Evolutionary conservation across 92 coral and sea anemone genomes (phyloP).

Genomic region (Paramuricea clavata): DNA sequence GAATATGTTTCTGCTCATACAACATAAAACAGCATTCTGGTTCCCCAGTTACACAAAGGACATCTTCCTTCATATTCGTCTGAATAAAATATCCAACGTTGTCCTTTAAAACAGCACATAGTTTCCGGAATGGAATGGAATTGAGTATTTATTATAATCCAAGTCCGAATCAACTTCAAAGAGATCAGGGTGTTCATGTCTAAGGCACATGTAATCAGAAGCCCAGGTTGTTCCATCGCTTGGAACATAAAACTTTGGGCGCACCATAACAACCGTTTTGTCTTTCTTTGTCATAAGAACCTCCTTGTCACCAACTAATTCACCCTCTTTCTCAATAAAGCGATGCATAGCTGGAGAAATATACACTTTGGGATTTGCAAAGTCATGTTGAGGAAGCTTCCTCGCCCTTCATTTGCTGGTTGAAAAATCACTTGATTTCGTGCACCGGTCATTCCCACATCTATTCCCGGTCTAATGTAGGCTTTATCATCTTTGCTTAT

Average conservation of each 20-base stretch:
- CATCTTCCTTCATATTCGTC: no score
- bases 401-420: no score
- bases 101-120: no score
- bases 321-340: not conserved
- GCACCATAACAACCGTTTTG: not conserved
- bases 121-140: no score
- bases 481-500: not conserved
- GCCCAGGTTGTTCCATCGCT: conserved; percentile 16
- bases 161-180: not conserved
- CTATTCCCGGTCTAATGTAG: conserved; percentile 32
- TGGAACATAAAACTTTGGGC: conserved; percentile 8
- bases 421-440: conserved; percentile 8
- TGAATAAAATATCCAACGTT: no score
- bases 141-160: no score
- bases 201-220: conserved; percentile 5
- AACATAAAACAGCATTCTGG: no score
- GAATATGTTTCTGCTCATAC: no score
- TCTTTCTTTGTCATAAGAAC: not conserved
- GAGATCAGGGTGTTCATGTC: conserved; percentile 24
- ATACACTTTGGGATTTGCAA: conserved; percentile 41
- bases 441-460: conserved; percentile 25
- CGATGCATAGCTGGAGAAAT: conserved; percentile 29
- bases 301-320: no score
- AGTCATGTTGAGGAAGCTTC: conserved; percentile 44
- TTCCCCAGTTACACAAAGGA: no score